These are phyloP conservation scores for Myotis lucifugus DNA, from an alignment of 2,113 vertebrate genomes.

Conservation along the genomic window DNA sequence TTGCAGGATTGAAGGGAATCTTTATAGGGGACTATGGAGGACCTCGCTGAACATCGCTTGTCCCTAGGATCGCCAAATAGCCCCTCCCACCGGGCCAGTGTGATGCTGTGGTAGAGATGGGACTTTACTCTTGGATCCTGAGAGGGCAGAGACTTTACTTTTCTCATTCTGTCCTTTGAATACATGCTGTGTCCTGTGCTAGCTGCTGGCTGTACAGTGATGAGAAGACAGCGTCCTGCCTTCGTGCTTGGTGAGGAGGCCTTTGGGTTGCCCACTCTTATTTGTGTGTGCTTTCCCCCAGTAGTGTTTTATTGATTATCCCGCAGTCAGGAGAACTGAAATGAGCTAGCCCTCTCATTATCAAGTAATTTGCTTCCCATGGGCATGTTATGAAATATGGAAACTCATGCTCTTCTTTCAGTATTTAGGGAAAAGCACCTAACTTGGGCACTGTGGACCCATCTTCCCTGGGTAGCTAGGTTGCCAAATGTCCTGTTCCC, in stretches of 20 bases:
- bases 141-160: not conserved
- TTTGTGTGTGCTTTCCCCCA: not conserved
- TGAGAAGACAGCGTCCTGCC: not conserved
- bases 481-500: not conserved
- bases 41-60: not conserved
- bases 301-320: not conserved
- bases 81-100: not conserved
- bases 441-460: not conserved
- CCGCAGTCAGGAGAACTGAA: not conserved
- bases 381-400: not conserved
- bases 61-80: not conserved
- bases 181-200: not conserved
- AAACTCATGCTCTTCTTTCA: not conserved
- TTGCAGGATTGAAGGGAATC: not conserved
- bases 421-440: not conserved
- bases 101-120: not conserved
- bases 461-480: not conserved
- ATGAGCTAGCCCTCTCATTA: not conserved
- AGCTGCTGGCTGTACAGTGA: not conserved
- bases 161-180: not conserved
- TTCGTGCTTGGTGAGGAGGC: not conserved
- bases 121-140: not conserved
- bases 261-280: not conserved
- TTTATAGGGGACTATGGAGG: not conserved
- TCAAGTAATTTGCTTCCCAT: not conserved